Evolutionary conservation across 2,888 invertebrate genomes (phyloP), one percentile per base, ranked within the genome.

Genomic region (Neoitamus cyanurus): DNA sequence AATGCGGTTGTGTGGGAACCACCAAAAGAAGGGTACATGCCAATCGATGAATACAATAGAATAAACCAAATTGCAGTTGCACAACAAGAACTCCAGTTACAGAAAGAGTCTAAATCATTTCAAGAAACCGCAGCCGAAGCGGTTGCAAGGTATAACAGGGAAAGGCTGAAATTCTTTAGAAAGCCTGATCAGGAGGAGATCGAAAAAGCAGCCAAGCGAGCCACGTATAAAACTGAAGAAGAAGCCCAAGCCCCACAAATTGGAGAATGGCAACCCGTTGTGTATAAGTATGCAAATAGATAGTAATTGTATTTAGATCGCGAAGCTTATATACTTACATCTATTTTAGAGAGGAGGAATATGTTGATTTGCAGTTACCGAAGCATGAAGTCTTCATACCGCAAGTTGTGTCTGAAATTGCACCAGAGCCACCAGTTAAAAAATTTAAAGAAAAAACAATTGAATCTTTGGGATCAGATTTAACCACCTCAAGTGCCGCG

Each of bases 1-100:
- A 95, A 96, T 92, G 97, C 96, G 91, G 94, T 96, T 0, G 93
- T 93, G 1, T 97, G 96, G 96, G 94, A 95, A 86, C 91, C 94
- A 7, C 97, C 97, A 0, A 91, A 92, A 78, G 96, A 95, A 89
- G 95, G 96, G 11, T 96, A 92, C 89, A 89, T 95, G 84, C 94
- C 94, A 25, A 89, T 95, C 83, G 92, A 92, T 70, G 94, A 96
- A 88, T 95, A 96, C 90, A 92, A 93, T 87, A 91, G 92, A 80
- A 90, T 92, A 34, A 92, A 93, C 88, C 88, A 93, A 88, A 87
- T 91, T 42, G 91, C 91, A 83, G 91, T 93, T 34, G 92, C 92
- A 86, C 92, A 91, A 73, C 92, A 92, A 86, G 91, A 92, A 85
- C 89, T 92, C 75, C 90, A 91, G 0, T 89, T 92, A 68, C 92